These are phyloP conservation scores for Axinella damicornis DNA, from an alignment of 37 sponge, comb jelly and placozoan genomes.

Conservation along the genomic window DNA sequence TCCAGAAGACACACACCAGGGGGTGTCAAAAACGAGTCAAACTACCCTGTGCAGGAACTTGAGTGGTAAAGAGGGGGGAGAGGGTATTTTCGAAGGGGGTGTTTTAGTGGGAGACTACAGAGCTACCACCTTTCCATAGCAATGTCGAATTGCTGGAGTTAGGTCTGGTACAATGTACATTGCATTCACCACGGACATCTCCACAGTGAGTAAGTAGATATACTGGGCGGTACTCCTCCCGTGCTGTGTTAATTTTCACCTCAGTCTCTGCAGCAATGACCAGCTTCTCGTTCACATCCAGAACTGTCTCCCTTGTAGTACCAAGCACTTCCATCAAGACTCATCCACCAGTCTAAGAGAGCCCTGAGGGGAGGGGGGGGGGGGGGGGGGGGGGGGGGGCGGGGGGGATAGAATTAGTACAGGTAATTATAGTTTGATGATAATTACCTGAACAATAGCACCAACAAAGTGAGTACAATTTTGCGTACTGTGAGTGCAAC, in stretches of 20 bases:
- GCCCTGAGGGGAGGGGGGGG: neutral
- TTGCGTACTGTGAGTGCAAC: no score
- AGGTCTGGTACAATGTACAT: slow-evolving; percentile 99
- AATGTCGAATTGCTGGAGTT: slow-evolving; percentile 92
- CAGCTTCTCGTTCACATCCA: slow-evolving; percentile 96
- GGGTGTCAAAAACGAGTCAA: no score
- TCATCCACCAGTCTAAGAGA: slow-evolving; percentile 91
- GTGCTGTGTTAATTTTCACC: slow-evolving; percentile 92
- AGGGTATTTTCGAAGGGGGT: no score
- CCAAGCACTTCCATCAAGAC: slow-evolving; percentile 93
- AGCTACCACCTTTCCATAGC: slow-evolving; percentile 95
- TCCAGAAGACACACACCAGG: no score
- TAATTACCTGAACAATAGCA: no score
- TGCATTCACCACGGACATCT: slow-evolving; percentile 98
- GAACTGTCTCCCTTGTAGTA: slow-evolving; percentile 94
- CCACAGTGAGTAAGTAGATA: slow-evolving; percentile 98
- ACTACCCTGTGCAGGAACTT: no score
- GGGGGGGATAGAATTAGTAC: no score
- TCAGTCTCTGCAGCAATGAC: slow-evolving; percentile 95
- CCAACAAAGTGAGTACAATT: no score
- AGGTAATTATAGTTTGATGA: no score
- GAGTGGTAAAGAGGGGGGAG: no score
- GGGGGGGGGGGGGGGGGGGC: no score
- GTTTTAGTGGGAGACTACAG: no score
- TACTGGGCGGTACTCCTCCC: slow-evolving; percentile 99